Conservation (phyloP, 2,888 invertebrate genomes). For the Callyntrura sp. region DNA sequence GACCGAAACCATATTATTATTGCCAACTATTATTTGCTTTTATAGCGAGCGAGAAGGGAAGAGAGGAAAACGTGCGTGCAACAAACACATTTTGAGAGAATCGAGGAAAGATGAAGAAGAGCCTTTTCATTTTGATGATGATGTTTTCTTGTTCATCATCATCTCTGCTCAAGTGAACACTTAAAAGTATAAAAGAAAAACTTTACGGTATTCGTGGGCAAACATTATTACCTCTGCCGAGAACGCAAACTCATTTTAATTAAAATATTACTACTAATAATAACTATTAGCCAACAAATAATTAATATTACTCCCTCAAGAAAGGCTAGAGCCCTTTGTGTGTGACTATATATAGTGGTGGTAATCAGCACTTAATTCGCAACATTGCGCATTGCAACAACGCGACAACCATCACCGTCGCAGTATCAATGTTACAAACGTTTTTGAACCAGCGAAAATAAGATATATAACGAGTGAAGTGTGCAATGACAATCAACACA, state of each 20-base stretch:
- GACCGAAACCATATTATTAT: not conserved
- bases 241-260: too few species aligned
- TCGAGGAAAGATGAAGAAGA: constrained; percentile 26
- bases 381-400: constrained; percentile 2
- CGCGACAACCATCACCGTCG: not conserved
- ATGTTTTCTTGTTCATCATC: constrained; percentile 58
- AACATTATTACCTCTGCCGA: not conserved
- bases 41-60: constrained; percentile 45
- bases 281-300: not conserved
- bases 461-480: constrained; percentile 42
- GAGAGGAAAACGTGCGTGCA: constrained; percentile 67
- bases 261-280: too few species aligned
- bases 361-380: constrained; percentile 65
- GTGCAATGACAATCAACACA: constrained; percentile 54
- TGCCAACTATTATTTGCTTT: constrained; percentile 41
- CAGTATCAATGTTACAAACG: constrained; percentile 41
- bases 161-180: constrained; percentile 60
- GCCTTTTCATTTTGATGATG: constrained; percentile 59
- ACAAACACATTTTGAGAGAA: constrained; percentile 41
- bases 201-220: constrained; percentile 44
- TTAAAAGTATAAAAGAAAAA: constrained; percentile 32
- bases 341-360: constrained; percentile 29
- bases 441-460: constrained; percentile 33
- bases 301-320: constrained; percentile 20
- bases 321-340: too few species aligned